A percentile compares a stretch with the other conserved stretches of the same genome.
Conservation (phyloP, 2,888 invertebrate species). For the Apocheima hispidaria region DNA sequence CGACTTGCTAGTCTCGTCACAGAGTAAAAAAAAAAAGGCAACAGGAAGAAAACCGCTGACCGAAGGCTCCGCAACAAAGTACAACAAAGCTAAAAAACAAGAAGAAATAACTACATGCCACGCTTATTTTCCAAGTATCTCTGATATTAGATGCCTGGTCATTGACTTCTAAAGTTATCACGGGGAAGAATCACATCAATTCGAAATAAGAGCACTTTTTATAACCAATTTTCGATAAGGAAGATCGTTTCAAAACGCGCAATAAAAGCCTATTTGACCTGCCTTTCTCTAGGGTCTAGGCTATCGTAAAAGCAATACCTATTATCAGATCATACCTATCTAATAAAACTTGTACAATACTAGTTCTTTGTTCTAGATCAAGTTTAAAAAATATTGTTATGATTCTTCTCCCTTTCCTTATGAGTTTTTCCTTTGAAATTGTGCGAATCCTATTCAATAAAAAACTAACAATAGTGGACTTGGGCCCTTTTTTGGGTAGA, state of each 20-base stretch:
- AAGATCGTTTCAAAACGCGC: background rate
- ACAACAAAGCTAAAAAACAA: background rate
- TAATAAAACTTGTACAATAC: constrained; percentile 10
- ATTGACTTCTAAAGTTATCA: constrained; percentile 5
- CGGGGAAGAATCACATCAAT: background rate
- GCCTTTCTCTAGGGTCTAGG: background rate
- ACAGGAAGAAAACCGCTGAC: too few species aligned
- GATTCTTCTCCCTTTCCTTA: background rate
- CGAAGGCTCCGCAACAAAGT: too few species aligned
- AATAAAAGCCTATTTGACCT: constrained; percentile 10
- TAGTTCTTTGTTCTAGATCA: constrained; percentile 2
- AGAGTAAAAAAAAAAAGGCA: too few species aligned
- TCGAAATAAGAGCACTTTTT: background rate
- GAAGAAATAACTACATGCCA: constrained; percentile 4
- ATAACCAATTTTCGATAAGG: constrained; percentile 1
- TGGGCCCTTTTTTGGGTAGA: background rate
- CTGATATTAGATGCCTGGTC: background rate
- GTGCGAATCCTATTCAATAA: background rate
- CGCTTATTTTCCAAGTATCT: background rate
- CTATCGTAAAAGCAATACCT: constrained; percentile 16
- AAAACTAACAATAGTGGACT: background rate
- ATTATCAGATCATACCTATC: constrained; percentile 21
- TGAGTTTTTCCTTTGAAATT: background rate
- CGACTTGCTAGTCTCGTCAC: too few species aligned
- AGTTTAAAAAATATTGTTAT: background rate